phyloP scores from a whole-genome alignment of 2,797 vertebrate species.

The Apogon talboti region DNA sequence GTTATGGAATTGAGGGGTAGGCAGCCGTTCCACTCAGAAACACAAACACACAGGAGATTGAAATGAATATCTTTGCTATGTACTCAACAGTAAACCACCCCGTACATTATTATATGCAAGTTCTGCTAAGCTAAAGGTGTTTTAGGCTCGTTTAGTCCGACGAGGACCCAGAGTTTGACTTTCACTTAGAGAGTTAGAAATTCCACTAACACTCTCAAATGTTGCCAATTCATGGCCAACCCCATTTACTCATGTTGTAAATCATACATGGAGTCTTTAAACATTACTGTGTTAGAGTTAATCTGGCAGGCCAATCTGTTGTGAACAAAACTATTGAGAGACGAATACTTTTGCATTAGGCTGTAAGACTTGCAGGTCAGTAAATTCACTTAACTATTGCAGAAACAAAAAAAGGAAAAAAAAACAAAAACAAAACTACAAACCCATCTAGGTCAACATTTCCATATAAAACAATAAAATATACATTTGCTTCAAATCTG shows the following conservation, averaged over 20 bases:
- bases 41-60: slow-evolving; percentile 73
- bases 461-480: slow-evolving; percentile 30
- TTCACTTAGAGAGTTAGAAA: slow-evolving; percentile 33
- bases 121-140: slow-evolving; percentile 53
- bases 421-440: slow-evolving; percentile 33
- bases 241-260: slow-evolving; percentile 1
- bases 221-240: slow-evolving; percentile 26
- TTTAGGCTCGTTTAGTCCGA: slow-evolving; percentile 50
- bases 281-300: slow-evolving; percentile 22
- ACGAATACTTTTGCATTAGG: slow-evolving; percentile 41
- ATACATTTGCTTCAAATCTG: slow-evolving; percentile 33
- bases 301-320: slow-evolving; percentile 15
- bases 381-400: slow-evolving; percentile 72
- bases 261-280: background rate
- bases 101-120: slow-evolving; percentile 36
- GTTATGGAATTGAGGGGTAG: slow-evolving; percentile 69
- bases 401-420: slow-evolving; percentile 33
- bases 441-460: slow-evolving; percentile 53
- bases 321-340: slow-evolving; percentile 17
- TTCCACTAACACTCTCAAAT: slow-evolving; percentile 28
- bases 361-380: slow-evolving; percentile 70
- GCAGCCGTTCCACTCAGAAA: slow-evolving; percentile 82
- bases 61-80: slow-evolving; percentile 76
- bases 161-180: slow-evolving; percentile 53
- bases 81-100: slow-evolving; percentile 70